phyloP scores from a whole-genome alignment of 2,797 vertebrate genomes.

The Sebastes baramenuke region DNA sequence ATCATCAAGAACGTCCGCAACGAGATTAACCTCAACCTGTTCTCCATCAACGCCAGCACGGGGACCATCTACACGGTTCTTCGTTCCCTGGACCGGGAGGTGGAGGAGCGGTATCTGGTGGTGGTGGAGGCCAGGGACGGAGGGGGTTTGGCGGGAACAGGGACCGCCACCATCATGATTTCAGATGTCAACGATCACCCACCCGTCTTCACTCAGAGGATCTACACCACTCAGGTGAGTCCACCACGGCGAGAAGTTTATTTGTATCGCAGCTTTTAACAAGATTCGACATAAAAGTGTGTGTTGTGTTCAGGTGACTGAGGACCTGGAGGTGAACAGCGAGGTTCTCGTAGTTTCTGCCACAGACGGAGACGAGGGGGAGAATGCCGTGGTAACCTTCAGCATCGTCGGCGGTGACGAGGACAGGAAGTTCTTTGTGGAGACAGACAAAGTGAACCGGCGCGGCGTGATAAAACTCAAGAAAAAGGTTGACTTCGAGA shows the following conservation, averaged over 20 bases:
- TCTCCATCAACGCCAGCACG: conserved; percentile 86
- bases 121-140: conserved; percentile 90
- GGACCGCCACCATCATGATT: conserved; percentile 89
- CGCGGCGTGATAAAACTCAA: conserved; percentile 83
- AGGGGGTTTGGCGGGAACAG: conserved; percentile 88
- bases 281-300: not conserved
- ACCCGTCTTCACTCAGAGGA: conserved; percentile 86
- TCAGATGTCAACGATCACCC: conserved; percentile 90
- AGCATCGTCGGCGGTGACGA: conserved; percentile 89
- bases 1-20: conserved; percentile 89
- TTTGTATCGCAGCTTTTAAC: not conserved
- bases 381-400: conserved; percentile 88
- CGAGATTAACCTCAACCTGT: conserved; percentile 90
- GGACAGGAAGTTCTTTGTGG: conserved; percentile 89
- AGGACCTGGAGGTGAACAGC: conserved; percentile 85
- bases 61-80: conserved; percentile 89
- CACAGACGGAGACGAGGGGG: conserved; percentile 87
- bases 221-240: conserved; percentile 81
- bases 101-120: conserved; percentile 84
- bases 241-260: not conserved
- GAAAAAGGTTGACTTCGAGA: conserved; percentile 90
- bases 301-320: conserved; percentile 71
- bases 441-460: conserved; percentile 86
- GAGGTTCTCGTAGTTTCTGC: conserved; percentile 86
- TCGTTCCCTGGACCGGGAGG: conserved; percentile 87